These are phyloP conservation scores for Hedya salicella DNA, from an alignment of 2,888 invertebrate genomes.

Conservation along the genomic window DNA sequence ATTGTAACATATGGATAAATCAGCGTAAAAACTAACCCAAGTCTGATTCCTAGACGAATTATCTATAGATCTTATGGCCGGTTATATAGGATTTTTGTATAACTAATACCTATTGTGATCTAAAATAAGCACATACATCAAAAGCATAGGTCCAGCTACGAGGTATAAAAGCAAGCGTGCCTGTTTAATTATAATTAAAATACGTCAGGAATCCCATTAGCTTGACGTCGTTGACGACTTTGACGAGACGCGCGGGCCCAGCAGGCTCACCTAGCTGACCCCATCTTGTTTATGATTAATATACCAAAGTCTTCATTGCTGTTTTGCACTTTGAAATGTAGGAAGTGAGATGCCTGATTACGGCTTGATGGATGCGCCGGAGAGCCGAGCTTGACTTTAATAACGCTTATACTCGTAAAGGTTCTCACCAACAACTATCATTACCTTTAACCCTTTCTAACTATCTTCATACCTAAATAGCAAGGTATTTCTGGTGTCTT, in stretches of 20 bases:
- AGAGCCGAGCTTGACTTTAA: slow-evolving; percentile 18
- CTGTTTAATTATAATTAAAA: slow-evolving; percentile 40
- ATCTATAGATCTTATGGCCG: too few relatives aligned
- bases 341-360: slow-evolving; percentile 38
- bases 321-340: slow-evolving; percentile 30
- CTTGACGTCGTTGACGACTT: slow-evolving; percentile 19
- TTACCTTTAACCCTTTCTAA: neutral
- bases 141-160: neutral
- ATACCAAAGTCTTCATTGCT: slow-evolving; percentile 34
- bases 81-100: too few relatives aligned
- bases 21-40: too few relatives aligned
- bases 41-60: too few relatives aligned
- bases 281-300: slow-evolving; percentile 40
- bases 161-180: slow-evolving; percentile 17
- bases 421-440: slow-evolving; percentile 10
- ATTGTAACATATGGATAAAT: too few relatives aligned
- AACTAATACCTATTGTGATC: too few relatives aligned
- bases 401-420: slow-evolving; percentile 25
- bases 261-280: slow-evolving; percentile 35
- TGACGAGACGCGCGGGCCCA: slow-evolving; percentile 14
- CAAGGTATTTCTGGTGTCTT: neutral
- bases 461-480: too few relatives aligned
- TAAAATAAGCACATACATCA: slow-evolving; percentile 2
- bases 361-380: slow-evolving; percentile 28
- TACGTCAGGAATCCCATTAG: slow-evolving; percentile 39